Conservation (phyloP, 2,797 vertebrate genomes). For the Ctenosaura bakeri region DNA sequence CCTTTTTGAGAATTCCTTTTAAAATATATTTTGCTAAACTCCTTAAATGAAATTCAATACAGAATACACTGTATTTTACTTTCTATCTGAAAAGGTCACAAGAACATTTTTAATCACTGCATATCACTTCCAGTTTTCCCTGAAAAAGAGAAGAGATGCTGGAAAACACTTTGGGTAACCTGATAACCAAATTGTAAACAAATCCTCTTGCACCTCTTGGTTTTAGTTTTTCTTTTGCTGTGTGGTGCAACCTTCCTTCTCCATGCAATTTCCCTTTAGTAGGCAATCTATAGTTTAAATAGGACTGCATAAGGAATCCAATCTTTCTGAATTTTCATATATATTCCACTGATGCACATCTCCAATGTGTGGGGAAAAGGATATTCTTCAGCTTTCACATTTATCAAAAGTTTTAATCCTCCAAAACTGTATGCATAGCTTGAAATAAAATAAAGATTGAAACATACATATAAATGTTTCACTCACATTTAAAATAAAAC, state of each 20-base stretch:
- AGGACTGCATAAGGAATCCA: neutral
- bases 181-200: neutral
- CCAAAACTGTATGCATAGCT: neutral
- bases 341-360: neutral
- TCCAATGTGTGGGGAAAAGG: neutral
- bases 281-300: neutral
- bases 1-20: neutral
- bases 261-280: neutral
- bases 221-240: neutral
- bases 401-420: neutral
- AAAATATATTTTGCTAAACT: neutral
- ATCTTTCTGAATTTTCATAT: neutral
- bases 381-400: neutral
- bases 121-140: neutral
- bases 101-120: conserved; percentile 9
- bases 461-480: neutral
- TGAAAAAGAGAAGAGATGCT: neutral
- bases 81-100: neutral
- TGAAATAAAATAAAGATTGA: neutral
- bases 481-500: conserved; percentile 1
- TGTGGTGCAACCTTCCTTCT: neutral
- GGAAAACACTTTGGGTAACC: neutral
- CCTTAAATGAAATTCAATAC: neutral
- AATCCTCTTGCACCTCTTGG: neutral
- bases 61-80: neutral